A percentile compares a stretch with the other conserved stretches of the same genome.
phyloP scores from a whole-genome alignment of 1,140 invertebrate species.

The Nymphalis io region DNA sequence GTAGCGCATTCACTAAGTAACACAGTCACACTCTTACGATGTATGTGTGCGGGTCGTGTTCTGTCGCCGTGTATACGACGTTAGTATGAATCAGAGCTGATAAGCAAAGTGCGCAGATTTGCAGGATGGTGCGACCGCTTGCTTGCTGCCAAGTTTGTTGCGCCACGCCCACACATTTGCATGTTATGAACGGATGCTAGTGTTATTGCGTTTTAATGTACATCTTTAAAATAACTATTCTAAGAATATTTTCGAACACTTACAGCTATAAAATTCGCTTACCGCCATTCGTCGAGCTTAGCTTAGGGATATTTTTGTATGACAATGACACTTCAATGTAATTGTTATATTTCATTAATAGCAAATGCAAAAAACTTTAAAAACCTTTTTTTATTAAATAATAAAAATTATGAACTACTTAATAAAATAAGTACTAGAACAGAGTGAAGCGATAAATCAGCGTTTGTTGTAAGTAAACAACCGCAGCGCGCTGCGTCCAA shows the following conservation, averaged over 20 bases:
- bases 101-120: constrained; percentile 73
- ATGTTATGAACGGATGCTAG: constrained; percentile 58
- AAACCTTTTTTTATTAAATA: constrained; percentile 37
- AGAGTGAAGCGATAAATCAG: constrained; percentile 64
- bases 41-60: constrained; percentile 42
- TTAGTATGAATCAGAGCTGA: constrained; percentile 75
- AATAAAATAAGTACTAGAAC: constrained; percentile 42
- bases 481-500: constrained; percentile 55
- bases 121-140: constrained; percentile 61
- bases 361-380: constrained; percentile 16
- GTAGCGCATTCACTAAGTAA: constrained; percentile 59
- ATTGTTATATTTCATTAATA: constrained; percentile 23
- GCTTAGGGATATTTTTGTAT: too few species aligned
- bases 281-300: too few species aligned
- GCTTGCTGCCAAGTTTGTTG: constrained; percentile 71
- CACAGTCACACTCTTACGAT: constrained; percentile 45
- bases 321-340: not conserved
- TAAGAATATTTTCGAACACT: constrained; percentile 14
- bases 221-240: constrained; percentile 40
- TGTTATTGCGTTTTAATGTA: constrained; percentile 54
- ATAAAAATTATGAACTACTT: constrained; percentile 46
- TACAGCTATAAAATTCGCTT: too few species aligned
- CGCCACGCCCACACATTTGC: constrained; percentile 65
- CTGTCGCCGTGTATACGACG: constrained; percentile 50
- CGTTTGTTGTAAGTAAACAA: constrained; percentile 70